Base-by-base conservation (phyloP, 2,113 vertebrate species). In the Syngnathus floridae region DNA sequence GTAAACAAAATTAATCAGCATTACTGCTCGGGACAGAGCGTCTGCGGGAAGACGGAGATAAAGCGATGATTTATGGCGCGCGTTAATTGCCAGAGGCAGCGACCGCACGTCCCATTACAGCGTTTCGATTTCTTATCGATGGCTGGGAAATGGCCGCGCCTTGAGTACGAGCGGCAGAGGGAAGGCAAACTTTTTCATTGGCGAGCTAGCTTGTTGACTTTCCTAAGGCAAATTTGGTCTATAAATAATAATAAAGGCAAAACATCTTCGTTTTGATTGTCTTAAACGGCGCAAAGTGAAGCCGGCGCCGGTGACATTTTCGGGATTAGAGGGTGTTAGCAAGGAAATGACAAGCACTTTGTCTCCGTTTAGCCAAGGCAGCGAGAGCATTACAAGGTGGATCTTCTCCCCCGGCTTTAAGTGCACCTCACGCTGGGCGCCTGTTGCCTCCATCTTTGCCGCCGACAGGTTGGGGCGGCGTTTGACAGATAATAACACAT, bases 1-100 rank as follows among this genome's bases (percentile, higher is more conserved):
- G 80, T 87, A 88, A 90, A 90, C 82, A 87, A 57, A 78, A 90
- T 87, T 71, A 88, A 88, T 90, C 85, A 87, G 67, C 74, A 85
- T 89, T 84, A 87, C 66, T 21, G 59, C 60, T 45, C 62, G 45
- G 79, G 68, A 70, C 57, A 21, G 63, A 65, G 64, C 75, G 59
- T 57, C 55, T 62, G 51, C 54, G 35, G 75, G 56, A 64, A 67
- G 75, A 62, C 75, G 55, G 66, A 67, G 77, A 78, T 81, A 77
- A 89, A 82, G 36, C 69, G 75, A 66, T 85, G 82, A 88, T 87
- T 78, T 87, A 88, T 88, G 74, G 73, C 38, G 65, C 56, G 78
- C 84, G 80, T 88, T 84, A 88, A 83, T 77, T 69, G 49, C 36
- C 69, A 77, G 65, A 52, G 78, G 78, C 76, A 78, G 74, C 63